phyloP scores from a whole-genome alignment of 2,797 vertebrate species.

The Notoglanidium macrostoma region DNA sequence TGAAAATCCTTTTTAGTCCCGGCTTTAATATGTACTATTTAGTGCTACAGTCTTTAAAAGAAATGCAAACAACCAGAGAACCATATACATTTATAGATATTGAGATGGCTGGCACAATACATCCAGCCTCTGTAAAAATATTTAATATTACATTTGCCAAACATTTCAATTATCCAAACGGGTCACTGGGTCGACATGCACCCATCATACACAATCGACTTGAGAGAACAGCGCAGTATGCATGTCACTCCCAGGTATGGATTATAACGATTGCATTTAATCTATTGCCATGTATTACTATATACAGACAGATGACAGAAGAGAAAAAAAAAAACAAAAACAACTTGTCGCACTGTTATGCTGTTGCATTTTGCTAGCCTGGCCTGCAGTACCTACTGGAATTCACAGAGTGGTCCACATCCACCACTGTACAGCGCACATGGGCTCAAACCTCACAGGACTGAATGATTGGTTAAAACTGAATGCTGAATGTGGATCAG shows the following conservation, averaged over 20 bases:
- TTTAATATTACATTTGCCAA: conserved; percentile 30
- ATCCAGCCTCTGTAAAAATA: neutral
- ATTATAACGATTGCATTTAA: neutral
- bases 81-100: conserved; percentile 3
- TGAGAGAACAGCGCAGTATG: conserved; percentile 17
- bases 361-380: neutral
- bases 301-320: neutral
- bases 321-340: neutral
- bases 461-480: neutral
- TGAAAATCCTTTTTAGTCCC: conserved; percentile 21
- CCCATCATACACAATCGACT: conserved; percentile 27
- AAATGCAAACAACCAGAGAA: conserved; percentile 9
- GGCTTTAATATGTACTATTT: conserved; percentile 14
- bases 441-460: neutral
- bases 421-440: too few relatives aligned
- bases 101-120: neutral
- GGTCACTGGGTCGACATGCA: conserved; percentile 30
- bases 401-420: neutral
- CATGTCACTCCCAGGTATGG: conserved; percentile 13
- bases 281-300: neutral
- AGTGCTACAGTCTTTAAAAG: conserved; percentile 16
- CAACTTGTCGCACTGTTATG: neutral
- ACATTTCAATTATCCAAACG: neutral
- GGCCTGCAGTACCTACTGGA: neutral
- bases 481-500: neutral